These are phyloP conservation scores for Argynnis bischoffii DNA, from an alignment of 2,888 invertebrate genomes.

Conservation along the genomic window DNA sequence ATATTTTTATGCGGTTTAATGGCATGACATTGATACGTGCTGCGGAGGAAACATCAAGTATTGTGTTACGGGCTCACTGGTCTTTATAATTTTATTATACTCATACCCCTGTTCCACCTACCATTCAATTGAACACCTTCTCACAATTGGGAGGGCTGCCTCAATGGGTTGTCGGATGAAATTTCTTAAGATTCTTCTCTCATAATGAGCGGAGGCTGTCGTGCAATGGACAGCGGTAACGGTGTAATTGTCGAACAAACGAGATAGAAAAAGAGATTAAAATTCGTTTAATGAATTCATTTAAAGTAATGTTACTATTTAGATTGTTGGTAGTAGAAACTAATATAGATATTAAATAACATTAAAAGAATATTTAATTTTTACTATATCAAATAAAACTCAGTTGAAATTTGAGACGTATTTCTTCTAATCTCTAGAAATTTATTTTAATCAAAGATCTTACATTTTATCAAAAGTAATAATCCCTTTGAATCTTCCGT, in stretches of 20 bases:
- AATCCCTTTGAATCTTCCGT: conserved; percentile 20
- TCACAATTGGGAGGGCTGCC: conserved; percentile 78
- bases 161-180: conserved; percentile 81
- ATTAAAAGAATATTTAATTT: conserved; percentile 27
- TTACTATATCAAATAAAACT: conserved; percentile 28
- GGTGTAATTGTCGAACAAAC: conserved; percentile 76
- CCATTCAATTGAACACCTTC: conserved; percentile 81
- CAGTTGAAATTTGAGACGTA: conserved; percentile 28
- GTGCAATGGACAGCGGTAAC: conserved; percentile 76
- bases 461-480: conserved; percentile 32
- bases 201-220: conserved; percentile 77
- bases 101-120: conserved; percentile 73
- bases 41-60: conserved; percentile 78
- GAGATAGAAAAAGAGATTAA: conserved; percentile 76
- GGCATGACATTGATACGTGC: conserved; percentile 79
- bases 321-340: conserved; percentile 45
- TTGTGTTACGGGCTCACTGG: conserved; percentile 78
- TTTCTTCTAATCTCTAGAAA: conserved; percentile 32
- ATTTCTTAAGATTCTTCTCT: conserved; percentile 80
- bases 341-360: conserved; percentile 13
- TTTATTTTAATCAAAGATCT: conserved; percentile 27
- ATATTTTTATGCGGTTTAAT: conserved; percentile 78
- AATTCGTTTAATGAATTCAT: conserved; percentile 70
- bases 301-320: conserved; percentile 58
- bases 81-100: conserved; percentile 82